phyloP scores from a whole-genome alignment of 2,113 vertebrate genomes.

The Chitala chitala region DNA sequence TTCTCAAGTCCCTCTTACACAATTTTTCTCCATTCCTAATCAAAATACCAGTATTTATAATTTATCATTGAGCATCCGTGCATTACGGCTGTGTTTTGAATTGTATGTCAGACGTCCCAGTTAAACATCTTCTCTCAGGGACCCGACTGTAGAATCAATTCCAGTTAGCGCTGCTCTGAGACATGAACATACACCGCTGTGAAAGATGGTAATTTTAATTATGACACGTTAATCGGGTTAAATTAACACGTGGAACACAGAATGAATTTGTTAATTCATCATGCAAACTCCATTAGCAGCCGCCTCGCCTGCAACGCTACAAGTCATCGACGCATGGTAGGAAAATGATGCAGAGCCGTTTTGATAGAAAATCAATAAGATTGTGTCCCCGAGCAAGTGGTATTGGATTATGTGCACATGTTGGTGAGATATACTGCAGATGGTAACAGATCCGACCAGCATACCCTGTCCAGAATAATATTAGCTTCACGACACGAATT shows the following conservation, averaged over 20 bases:
- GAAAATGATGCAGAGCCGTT: neutral
- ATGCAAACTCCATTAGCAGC: neutral
- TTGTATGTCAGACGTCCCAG: neutral
- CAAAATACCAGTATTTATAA: neutral
- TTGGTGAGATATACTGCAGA: neutral
- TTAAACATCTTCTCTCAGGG: neutral
- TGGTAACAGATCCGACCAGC: slow-evolving; percentile 12
- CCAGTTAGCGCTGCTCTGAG: neutral
- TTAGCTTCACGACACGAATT: neutral
- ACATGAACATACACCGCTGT: neutral
- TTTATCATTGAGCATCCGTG: neutral
- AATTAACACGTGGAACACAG: neutral
- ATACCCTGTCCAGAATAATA: neutral
- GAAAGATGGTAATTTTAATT: slow-evolving; percentile 24
- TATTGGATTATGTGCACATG: neutral
- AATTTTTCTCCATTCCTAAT: neutral
- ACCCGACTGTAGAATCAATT: slow-evolving; percentile 18
- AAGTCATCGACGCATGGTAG: neutral
- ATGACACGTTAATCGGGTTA: slow-evolving; percentile 21
- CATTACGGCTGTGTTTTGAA: neutral
- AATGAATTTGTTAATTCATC: slow-evolving; percentile 19
- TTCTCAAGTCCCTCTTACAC: no score
- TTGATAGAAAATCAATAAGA: slow-evolving; percentile 18
- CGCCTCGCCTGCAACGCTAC: neutral
- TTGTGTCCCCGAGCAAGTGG: slow-evolving; percentile 13